Evolutionary conservation across 2,888 invertebrate species (phyloP).

Genomic region (Drosophila cracens): DNA sequence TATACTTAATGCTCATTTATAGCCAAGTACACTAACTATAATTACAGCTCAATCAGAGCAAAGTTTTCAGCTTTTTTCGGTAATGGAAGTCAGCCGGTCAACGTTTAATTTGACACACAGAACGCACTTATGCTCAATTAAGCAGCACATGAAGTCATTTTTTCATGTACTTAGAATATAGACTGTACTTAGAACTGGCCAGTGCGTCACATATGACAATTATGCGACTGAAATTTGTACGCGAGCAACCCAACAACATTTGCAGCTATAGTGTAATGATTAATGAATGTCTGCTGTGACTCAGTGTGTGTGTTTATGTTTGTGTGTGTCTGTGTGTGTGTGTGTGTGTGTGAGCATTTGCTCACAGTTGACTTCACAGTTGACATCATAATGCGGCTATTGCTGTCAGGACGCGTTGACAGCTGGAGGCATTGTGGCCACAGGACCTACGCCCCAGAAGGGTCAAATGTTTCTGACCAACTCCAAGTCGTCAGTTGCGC

Average conservation of each 20-base stretch:
- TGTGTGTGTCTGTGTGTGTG: conserved; percentile 13
- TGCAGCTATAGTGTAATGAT: conserved; percentile 61
- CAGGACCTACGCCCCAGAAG: conserved; percentile 3
- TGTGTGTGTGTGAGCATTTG: conserved; percentile 18
- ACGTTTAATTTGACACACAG: conserved; percentile 16
- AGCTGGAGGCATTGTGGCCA: conserved; percentile 46
- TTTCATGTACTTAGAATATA: conserved; percentile 28
- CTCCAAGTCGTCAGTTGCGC: conserved; percentile 24
- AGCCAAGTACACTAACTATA: not conserved
- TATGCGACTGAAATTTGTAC: conserved; percentile 58
- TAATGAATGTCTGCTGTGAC: conserved; percentile 58
- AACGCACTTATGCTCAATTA: conserved; percentile 64
- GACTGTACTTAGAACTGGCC: conserved; percentile 15
- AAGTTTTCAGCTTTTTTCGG: not conserved
- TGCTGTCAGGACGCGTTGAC: conserved; percentile 68
- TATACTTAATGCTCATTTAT: not conserved
- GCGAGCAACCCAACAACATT: conserved; percentile 23
- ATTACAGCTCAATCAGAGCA: not conserved
- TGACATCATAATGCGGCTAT: conserved; percentile 75
- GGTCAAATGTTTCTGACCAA: conserved; percentile 44
- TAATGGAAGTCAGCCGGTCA: conserved; percentile 4
- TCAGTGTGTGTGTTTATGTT: conserved; percentile 8
- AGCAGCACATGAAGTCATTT: conserved; percentile 55
- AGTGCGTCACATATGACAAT: conserved; percentile 61
- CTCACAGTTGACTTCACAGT: conserved; percentile 67